Percentiles rank a stretch among this genome's conserved stretches.
Evolutionary conservation across 2,888 invertebrate genomes (phyloP).

Genomic region (Drosophila meridiana): DNA sequence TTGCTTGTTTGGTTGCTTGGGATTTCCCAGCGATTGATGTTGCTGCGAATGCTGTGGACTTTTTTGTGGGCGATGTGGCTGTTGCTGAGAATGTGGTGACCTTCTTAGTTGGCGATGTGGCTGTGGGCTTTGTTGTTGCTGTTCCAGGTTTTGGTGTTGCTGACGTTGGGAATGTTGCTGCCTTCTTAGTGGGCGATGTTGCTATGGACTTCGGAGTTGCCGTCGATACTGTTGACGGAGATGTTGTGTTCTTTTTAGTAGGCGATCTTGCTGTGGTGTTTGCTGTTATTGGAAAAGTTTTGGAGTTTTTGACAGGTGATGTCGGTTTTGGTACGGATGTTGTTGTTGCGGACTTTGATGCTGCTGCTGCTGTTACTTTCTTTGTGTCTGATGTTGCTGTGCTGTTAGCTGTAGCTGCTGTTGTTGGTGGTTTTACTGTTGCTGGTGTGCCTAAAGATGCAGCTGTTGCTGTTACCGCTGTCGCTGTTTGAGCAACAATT

Average conservation of each 20-base stretch:
- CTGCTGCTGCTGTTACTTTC: slow-evolving; percentile 2
- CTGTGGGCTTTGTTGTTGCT: slow-evolving; percentile 13
- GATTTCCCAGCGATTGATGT: slow-evolving; percentile 30
- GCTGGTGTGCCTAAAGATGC: neutral
- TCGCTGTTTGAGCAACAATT: slow-evolving; percentile 6
- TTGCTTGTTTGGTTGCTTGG: slow-evolving; percentile 22
- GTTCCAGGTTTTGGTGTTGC: slow-evolving; percentile 9
- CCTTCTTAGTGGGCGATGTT: slow-evolving; percentile 26
- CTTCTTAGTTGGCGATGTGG: slow-evolving; percentile 19
- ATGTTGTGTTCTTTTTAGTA: slow-evolving; percentile 10
- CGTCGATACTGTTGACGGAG: slow-evolving; percentile 2
- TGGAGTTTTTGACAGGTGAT: slow-evolving; percentile 16
- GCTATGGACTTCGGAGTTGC: slow-evolving; percentile 8
- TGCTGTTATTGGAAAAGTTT: slow-evolving; percentile 5
- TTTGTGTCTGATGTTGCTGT: slow-evolving; percentile 10
- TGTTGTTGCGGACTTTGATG: slow-evolving; percentile 2
- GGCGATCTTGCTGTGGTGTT: slow-evolving; percentile 18
- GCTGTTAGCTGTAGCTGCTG: neutral
- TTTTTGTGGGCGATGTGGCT: slow-evolving; percentile 21
- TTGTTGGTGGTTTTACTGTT: neutral
- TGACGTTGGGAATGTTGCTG: slow-evolving; percentile 3
- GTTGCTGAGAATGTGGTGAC: slow-evolving; percentile 4
- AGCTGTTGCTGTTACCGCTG: neutral
- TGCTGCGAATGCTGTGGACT: slow-evolving; percentile 17
- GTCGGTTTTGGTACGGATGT: slow-evolving; percentile 8